Conservation (phyloP, 2,797 vertebrate genomes). For the Xerus rutilus region DNA sequence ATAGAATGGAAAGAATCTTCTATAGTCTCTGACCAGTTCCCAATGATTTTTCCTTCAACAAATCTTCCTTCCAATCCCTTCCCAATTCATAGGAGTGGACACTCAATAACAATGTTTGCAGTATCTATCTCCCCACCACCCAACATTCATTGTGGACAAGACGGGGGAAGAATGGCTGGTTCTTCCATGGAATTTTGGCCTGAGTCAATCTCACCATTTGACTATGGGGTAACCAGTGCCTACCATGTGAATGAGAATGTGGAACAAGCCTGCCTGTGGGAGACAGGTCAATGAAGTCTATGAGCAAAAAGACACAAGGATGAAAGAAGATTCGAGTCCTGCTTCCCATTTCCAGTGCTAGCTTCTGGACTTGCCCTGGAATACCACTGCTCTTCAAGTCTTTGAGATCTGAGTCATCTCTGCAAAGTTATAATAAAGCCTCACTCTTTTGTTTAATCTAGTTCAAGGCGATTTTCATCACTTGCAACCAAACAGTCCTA, state of each 20-base stretch:
- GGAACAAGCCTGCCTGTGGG: neutral
- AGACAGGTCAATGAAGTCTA: neutral
- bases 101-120: neutral
- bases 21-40: neutral
- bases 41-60: neutral
- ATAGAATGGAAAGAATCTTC: constrained; percentile 6
- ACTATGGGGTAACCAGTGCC: neutral
- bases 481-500: neutral
- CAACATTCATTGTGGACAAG: neutral
- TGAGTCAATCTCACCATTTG: neutral
- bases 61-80: neutral
- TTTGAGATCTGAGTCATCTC: neutral
- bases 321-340: neutral
- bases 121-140: fast-evolving
- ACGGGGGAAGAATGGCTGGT: neutral
- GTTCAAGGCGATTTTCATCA: neutral
- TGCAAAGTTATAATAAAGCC: neutral
- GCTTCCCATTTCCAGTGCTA: neutral
- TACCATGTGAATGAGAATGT: neutral
- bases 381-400: neutral
- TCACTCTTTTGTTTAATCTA: constrained; percentile 7
- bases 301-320: neutral
- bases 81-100: neutral
- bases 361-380: neutral
- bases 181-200: neutral